Evolutionary conservation across 2,888 invertebrate genomes (phyloP).

Genomic region (Morpho deidamia): DNA sequence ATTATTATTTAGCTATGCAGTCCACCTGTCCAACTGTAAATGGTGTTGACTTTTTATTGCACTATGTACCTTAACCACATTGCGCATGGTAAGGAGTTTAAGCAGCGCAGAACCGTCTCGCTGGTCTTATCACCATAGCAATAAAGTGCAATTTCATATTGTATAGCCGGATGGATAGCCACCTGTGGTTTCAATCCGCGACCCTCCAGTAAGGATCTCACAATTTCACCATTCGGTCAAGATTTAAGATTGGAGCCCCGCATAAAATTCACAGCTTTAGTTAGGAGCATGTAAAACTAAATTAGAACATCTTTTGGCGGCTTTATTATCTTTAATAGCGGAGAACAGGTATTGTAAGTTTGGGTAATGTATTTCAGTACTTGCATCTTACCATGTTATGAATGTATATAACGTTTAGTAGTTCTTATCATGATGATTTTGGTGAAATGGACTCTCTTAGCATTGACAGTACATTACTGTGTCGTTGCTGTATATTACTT

Average conservation of each 20-base stretch:
- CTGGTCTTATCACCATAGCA: neutral
- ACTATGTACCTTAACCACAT: too few species aligned
- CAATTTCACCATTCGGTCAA: neutral
- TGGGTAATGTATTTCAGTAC: neutral
- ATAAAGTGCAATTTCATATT: neutral
- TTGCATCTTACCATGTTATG: neutral
- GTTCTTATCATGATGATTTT: neutral
- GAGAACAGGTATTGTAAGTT: neutral
- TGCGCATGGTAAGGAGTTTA: too few species aligned
- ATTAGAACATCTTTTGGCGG: conserved; percentile 1
- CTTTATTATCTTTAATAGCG: neutral
- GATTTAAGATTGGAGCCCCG: neutral
- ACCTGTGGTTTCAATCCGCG: neutral
- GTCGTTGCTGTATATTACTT: neutral
- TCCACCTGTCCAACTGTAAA: too few species aligned
- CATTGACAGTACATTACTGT: too few species aligned
- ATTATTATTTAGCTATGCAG: too few species aligned
- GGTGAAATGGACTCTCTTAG: too few species aligned
- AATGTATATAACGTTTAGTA: neutral
- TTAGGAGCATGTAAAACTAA: neutral
- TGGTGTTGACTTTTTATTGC: too few species aligned
- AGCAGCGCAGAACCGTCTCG: neutral
- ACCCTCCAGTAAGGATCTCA: neutral
- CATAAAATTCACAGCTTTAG: neutral
- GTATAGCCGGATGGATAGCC: neutral